Percentiles rank a stretch among this genome's conserved stretches.
phyloP scores from a whole-genome alignment of 2,797 vertebrate genomes.

The Sebastes steindachneri region DNA sequence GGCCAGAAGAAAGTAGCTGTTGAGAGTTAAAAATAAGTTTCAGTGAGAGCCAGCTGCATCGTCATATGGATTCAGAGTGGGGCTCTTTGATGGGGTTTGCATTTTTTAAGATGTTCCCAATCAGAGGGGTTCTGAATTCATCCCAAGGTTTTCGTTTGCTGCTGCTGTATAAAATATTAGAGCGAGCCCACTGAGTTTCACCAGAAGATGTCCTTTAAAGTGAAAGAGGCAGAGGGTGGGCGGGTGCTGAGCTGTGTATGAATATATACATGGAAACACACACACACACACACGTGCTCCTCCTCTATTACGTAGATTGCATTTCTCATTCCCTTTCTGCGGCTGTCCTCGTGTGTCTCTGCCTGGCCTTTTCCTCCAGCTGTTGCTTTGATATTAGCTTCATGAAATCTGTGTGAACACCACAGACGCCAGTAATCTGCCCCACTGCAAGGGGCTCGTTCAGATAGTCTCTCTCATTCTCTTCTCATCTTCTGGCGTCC shows the following conservation, averaged over 20 bases:
- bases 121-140: constrained; percentile 68
- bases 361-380: constrained; percentile 71
- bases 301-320: constrained; percentile 59
- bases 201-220: constrained; percentile 47
- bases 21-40: neutral
- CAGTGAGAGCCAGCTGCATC: constrained; percentile 30
- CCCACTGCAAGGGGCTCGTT: constrained; percentile 49
- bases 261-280: constrained; percentile 6
- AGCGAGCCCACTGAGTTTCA: constrained; percentile 40
- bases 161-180: constrained; percentile 76
- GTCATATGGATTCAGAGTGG: constrained; percentile 57
- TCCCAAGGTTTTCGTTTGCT: constrained; percentile 64
- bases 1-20: constrained; percentile 24
- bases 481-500: constrained; percentile 45
- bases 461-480: constrained; percentile 28
- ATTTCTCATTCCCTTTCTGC: constrained; percentile 71
- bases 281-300: constrained; percentile 12
- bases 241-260: constrained; percentile 22
- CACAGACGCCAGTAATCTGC: constrained; percentile 67
- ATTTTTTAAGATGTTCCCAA: constrained; percentile 79
- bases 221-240: constrained; percentile 28
- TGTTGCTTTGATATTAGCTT: constrained; percentile 84
- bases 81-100: constrained; percentile 80
- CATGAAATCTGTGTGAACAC: constrained; percentile 74
- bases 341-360: constrained; percentile 69